Conservation (phyloP, 2,113 vertebrate genomes). For the Lethenteron reissneri region DNA sequence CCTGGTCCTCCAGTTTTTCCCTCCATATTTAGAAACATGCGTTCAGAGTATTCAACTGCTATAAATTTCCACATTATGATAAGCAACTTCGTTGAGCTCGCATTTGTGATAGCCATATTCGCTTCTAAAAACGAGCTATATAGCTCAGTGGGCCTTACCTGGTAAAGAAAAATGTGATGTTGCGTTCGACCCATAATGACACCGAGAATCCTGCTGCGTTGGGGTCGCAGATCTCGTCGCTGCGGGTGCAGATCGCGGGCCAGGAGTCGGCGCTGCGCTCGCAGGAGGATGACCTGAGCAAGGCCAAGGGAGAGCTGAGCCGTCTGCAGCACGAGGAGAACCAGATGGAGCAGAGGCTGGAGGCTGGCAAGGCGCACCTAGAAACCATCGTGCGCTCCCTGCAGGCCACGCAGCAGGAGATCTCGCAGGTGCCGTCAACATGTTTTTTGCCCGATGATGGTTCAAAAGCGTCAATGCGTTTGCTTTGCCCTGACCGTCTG, state of each 20-base stretch:
- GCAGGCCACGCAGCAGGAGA: constrained; percentile 81
- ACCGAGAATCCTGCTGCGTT: constrained; percentile 5
- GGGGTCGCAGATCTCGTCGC: constrained; percentile 45
- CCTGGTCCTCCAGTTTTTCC: too few relatives aligned
- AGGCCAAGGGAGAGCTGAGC: constrained; percentile 57
- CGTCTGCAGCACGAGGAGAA: constrained; percentile 71
- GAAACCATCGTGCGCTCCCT: constrained; percentile 90
- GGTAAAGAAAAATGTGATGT: neutral
- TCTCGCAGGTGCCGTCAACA: constrained; percentile 48
- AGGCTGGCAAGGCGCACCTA: constrained; percentile 67
- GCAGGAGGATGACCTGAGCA: constrained; percentile 74
- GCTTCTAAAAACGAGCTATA: neutral
- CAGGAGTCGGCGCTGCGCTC: constrained; percentile 71
- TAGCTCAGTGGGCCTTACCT: neutral
- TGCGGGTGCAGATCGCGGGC: constrained; percentile 74
- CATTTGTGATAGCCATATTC: neutral
- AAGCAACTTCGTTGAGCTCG: too few relatives aligned
- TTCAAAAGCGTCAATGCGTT: too few relatives aligned
- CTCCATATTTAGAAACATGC: too few relatives aligned
- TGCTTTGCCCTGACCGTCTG: too few relatives aligned
- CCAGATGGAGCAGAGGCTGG: constrained; percentile 79
- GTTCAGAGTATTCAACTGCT: too few relatives aligned
- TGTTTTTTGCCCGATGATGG: too few relatives aligned
- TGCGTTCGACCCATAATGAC: neutral
- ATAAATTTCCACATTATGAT: too few relatives aligned